Conservation (phyloP, 1,140 invertebrate species). For the Nasonia vitripennis region DNA sequence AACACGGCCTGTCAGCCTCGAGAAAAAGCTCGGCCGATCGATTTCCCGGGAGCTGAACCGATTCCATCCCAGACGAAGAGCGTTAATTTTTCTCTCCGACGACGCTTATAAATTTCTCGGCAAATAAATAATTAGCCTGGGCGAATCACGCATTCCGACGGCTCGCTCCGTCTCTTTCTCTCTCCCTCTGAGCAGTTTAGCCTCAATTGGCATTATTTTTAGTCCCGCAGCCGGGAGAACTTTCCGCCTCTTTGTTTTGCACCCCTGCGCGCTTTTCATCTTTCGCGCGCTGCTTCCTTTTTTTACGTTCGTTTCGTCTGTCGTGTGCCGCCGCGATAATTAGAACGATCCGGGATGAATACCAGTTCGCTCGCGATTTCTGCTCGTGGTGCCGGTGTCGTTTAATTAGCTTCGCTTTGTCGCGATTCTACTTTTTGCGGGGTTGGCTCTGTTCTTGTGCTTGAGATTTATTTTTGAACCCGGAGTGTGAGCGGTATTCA, state of each 20-base stretch:
- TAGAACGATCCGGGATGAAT: constrained; percentile 25
- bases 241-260: background rate
- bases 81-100: background rate
- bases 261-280: background rate
- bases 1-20: too few relatives aligned
- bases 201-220: constrained; percentile 33
- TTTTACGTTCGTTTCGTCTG: background rate
- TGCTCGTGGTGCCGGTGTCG: background rate
- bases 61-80: background rate
- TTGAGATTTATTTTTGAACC: background rate
- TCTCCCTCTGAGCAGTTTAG: background rate
- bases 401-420: constrained; percentile 27
- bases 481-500: too few relatives aligned
- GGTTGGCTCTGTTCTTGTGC: background rate
- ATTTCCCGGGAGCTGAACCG: too few relatives aligned
- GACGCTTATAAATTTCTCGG: background rate
- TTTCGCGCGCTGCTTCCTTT: background rate
- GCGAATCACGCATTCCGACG: background rate
- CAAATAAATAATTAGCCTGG: constrained; percentile 9
- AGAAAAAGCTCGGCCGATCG: too few relatives aligned
- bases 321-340: background rate
- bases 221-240: background rate
- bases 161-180: background rate
- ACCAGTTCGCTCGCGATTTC: too few relatives aligned
- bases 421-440: background rate